Evolutionary conservation across 30 jellyfish, hydroid and myxozoan species (phyloP), one percentile per base, ranked within the genome.

Genomic region (Hydra vulgaris): DNA sequence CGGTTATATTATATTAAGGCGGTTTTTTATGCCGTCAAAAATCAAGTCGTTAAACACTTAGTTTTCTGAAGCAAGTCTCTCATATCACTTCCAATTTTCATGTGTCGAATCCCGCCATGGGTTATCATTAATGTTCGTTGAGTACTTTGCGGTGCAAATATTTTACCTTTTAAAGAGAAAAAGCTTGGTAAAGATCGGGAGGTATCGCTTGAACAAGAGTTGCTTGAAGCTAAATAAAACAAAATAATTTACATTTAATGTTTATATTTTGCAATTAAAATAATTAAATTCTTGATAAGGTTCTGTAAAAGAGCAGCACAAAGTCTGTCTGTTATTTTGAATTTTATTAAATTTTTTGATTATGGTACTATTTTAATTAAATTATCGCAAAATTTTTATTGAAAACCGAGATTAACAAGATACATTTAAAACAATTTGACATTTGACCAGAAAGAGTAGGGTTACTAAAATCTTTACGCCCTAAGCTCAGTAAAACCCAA

Each of bases 31-130:
- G 5, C 12, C 61, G 8, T 40, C 5, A 40, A 12, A 40, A 5
- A 3, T 40, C 12, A 40, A 40, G 61, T 40, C 12, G 61, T 12
- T 40, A 40, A 40, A 12, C 61, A 40, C 61, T 40, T 40, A 40
- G 61, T 40, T 40, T 40, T 40, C 61, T 40, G 61, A 40, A 40
- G 61, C 12, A 40, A 12, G 12, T 40, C 61, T 40, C 5, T 12
- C 61, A 40, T 40, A 40, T 40, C 61, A 12, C 12, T 40, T 40
- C 18, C 83, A 23, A 80, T 27, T 3, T 22, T 67, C 23, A 70
- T 81, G 0, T 52, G 85, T 17, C 89, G 0, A 21, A 22, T 25
- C 18, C 89, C 89, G 7, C 89, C 89, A 21, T 81, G 89, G 7
- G 89, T 81, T 70, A 81, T 21, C 54, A 81, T 75, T 17, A 81